Conservation (phyloP, 2,797 vertebrate genomes). For the Spinus pinus region DNA sequence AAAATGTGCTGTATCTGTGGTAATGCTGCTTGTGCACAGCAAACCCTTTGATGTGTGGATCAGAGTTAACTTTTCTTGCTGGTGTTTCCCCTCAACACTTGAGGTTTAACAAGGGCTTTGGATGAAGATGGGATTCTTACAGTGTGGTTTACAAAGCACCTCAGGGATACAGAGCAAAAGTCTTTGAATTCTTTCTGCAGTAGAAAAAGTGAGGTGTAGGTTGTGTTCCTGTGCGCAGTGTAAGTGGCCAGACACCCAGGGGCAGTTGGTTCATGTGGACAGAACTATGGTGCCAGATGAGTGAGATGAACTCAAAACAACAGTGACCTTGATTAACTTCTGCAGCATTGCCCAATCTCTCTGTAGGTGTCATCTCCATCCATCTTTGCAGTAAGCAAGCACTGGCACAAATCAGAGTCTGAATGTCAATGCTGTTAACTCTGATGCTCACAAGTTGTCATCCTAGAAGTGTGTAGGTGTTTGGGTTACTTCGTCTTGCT, state of each 20-base stretch:
- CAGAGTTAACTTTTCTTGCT: background rate
- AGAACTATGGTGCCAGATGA: background rate
- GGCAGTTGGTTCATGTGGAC: background rate
- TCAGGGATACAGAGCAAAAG: background rate
- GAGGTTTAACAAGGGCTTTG: background rate
- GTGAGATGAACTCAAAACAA: background rate
- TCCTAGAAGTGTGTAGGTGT: background rate
- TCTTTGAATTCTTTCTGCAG: background rate
- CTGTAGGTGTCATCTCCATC: background rate
- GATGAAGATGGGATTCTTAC: background rate
- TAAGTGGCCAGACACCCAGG: background rate
- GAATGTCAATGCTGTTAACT: background rate
- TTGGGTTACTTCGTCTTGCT: background rate
- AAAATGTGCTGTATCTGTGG: background rate
- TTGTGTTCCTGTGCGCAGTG: background rate
- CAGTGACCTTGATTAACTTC: background rate
- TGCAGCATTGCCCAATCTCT: background rate
- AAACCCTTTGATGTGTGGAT: background rate
- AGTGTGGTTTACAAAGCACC: background rate
- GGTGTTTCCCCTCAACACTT: rapidly evolving
- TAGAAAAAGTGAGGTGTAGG: background rate
- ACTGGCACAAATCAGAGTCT: background rate
- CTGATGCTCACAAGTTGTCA: background rate
- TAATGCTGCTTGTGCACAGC: background rate
- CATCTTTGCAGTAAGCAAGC: background rate